Conservation (phyloP, 23 tunicate genomes). For the Phallusia fumigata region DNA sequence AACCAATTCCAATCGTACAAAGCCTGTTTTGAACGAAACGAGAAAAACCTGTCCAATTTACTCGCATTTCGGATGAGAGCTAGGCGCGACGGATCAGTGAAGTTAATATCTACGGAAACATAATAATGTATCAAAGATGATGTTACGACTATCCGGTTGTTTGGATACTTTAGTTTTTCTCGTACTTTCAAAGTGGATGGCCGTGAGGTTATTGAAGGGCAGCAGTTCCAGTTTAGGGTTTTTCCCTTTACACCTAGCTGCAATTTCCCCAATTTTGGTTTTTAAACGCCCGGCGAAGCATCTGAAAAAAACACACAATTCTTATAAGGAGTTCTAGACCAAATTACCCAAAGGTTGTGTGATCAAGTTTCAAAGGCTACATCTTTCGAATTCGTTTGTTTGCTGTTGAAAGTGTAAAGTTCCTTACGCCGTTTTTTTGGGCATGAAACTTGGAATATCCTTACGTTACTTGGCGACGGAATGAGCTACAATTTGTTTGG, state of each 20-base stretch:
- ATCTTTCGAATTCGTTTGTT: too few relatives aligned
- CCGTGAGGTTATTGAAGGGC: neutral
- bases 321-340: too few relatives aligned
- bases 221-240: conserved; percentile 1
- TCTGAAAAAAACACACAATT: neutral
- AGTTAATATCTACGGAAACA: neutral
- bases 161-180: too few relatives aligned
- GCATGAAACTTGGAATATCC: too few relatives aligned
- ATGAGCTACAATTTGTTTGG: neutral
- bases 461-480: too few relatives aligned
- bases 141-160: neutral
- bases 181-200: neutral
- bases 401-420: too few relatives aligned
- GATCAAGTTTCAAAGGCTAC: too few relatives aligned
- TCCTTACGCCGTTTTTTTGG: too few relatives aligned
- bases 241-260: neutral
- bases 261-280: neutral
- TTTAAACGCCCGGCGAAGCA: neutral
- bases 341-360: too few relatives aligned
- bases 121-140: neutral
- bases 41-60: neutral
- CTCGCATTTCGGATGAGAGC: neutral
- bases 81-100: neutral
- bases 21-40: neutral
- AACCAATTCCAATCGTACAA: neutral